Conservation (phyloP, 2,113 vertebrate species). For the Scopus umbretta region DNA sequence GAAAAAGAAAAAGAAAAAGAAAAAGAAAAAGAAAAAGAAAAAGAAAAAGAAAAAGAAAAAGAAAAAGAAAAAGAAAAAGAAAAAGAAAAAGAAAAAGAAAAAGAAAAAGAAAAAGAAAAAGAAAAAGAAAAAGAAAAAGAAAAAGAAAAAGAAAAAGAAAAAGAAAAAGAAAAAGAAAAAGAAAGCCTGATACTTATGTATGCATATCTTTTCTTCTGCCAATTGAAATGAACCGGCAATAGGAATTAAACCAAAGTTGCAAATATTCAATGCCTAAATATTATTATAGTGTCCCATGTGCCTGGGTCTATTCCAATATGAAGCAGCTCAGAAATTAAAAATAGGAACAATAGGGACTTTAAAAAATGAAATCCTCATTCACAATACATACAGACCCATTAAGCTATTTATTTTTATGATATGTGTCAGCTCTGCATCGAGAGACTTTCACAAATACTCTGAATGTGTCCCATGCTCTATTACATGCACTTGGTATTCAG, state of each 20-base stretch:
- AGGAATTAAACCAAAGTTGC: not conserved
- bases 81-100: too few species aligned
- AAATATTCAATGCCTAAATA: not conserved
- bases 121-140: too few species aligned
- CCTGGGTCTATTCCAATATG: not conserved
- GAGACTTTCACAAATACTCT: slow-evolving; percentile 19
- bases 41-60: too few species aligned
- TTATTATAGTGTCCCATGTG: not conserved
- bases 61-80: too few species aligned
- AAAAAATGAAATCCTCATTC: slow-evolving; percentile 35
- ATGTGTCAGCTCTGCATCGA: slow-evolving; percentile 15
- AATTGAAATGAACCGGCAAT: not conserved
- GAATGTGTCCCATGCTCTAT: not conserved
- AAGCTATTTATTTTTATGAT: slow-evolving; percentile 18
- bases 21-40: too few species aligned
- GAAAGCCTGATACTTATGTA: not conserved
- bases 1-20: too few species aligned
- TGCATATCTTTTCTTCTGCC: not conserved
- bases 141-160: too few species aligned
- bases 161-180: too few species aligned
- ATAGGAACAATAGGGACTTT: not conserved
- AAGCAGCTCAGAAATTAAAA: slow-evolving; percentile 32
- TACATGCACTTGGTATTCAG: not conserved
- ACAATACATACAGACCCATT: not conserved
- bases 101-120: too few species aligned